phyloP scores from a whole-genome alignment of 2,797 vertebrate genomes.

The Labeo calbasu region DNA sequence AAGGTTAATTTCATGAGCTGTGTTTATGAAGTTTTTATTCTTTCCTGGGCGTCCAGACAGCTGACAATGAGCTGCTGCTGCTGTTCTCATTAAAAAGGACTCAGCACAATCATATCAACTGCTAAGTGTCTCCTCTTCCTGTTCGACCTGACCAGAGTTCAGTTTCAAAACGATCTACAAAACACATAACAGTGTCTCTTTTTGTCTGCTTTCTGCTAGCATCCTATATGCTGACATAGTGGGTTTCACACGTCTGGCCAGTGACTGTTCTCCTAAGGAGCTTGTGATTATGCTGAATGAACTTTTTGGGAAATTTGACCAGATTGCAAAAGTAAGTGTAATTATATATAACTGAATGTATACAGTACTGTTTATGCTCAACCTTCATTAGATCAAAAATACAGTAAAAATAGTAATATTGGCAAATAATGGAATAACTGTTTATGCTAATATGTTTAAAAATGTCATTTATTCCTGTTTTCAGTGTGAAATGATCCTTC shows the following conservation, averaged over 20 bases:
- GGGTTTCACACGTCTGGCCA: constrained; percentile 94
- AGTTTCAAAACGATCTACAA: neutral
- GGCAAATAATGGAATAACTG: neutral
- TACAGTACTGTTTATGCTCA: neutral
- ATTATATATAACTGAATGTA: neutral
- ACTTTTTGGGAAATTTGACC: constrained; percentile 97
- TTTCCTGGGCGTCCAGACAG: neutral
- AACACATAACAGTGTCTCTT: neutral
- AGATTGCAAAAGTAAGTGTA: constrained; percentile 93
- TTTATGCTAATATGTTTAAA: neutral
- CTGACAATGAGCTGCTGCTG: neutral
- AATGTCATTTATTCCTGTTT: neutral
- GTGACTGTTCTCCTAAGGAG: constrained; percentile 98
- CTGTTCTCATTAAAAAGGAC: constrained; percentile 12
- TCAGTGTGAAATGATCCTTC: neutral
- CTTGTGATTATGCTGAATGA: constrained; percentile 97
- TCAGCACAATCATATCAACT: neutral
- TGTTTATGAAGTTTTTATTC: constrained; percentile 5
- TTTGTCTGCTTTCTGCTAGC: constrained; percentile 68
- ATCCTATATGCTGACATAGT: constrained; percentile 98
- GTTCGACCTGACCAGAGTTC: constrained; percentile 2
- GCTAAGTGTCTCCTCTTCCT: constrained; percentile 11
- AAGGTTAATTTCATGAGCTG: constrained; percentile 4
- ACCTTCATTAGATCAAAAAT: neutral
- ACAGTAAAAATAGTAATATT: neutral